Conservation (phyloP, 2,113 vertebrate genomes). For the Sinosuthora webbiana region DNA sequence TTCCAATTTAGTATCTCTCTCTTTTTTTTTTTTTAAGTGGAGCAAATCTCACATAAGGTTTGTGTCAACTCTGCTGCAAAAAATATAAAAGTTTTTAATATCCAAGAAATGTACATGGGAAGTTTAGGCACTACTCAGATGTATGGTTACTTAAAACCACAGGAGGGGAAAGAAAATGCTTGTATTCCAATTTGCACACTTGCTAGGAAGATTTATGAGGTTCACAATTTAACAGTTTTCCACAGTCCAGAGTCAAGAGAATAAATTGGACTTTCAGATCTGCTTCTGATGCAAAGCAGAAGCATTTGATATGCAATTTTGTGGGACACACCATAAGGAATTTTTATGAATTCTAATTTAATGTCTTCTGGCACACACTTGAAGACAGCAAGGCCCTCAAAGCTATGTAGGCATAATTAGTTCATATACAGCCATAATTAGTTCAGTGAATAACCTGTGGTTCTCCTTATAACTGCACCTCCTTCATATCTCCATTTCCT, state of each 20-base stretch:
- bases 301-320: neutral
- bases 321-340: neutral
- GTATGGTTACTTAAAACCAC: neutral
- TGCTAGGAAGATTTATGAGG: neutral
- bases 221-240: neutral
- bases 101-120: neutral
- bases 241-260: neutral
- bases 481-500: neutral
- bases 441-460: neutral
- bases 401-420: neutral
- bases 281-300: neutral
- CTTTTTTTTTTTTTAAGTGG: neutral
- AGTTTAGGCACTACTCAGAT: neutral
- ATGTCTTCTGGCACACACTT: neutral
- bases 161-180: neutral
- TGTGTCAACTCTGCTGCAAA: neutral
- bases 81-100: neutral
- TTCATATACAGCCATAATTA: neutral
- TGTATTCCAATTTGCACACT: neutral
- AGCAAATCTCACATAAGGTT: neutral
- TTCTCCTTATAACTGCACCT: neutral
- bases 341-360: neutral
- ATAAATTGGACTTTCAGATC: neutral
- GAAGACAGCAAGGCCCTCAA: neutral
- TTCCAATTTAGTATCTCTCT: neutral